Conservation (phyloP, 2,113 vertebrate genomes). For the Guaruba guarouba region DNA sequence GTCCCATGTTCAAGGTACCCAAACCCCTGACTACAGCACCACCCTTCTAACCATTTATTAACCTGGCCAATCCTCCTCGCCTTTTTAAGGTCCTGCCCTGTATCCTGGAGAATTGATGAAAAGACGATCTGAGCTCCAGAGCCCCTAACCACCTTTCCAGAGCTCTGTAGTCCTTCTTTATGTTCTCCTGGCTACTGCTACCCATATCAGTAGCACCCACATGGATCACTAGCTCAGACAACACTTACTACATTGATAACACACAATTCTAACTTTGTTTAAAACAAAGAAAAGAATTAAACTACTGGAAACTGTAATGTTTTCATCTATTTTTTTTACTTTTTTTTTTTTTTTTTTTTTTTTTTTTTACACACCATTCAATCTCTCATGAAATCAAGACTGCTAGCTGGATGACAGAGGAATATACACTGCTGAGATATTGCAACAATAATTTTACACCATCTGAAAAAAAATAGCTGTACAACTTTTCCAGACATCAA, state of each 20-base stretch:
- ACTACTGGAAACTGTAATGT: neutral
- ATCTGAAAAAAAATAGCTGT: conserved; percentile 10
- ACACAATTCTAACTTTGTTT: neutral
- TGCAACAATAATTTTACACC: conserved; percentile 31
- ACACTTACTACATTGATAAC: neutral
- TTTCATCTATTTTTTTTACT: neutral
- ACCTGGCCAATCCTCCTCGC: no score
- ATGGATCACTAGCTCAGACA: neutral
- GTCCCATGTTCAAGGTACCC: no score
- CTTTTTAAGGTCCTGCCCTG: no score
- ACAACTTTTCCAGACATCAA: conserved; percentile 2
- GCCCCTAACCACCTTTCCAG: no score
- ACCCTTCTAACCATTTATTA: no score
- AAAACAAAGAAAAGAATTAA: neutral
- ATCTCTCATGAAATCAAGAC: conserved; percentile 19
- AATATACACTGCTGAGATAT: conserved; percentile 20
- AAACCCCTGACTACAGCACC: no score
- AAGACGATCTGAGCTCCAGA: no score
- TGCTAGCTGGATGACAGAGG: neutral
- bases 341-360: neutral
- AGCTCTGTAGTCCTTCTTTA: no score
- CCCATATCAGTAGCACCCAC: no score
- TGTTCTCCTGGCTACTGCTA: no score
- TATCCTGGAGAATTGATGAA: no score
- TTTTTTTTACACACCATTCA: neutral